Percentiles rank a stretch among this genome's conserved stretches.
Evolutionary conservation across 2,888 invertebrate species (phyloP).

Genomic region (Eulithis prunata): DNA sequence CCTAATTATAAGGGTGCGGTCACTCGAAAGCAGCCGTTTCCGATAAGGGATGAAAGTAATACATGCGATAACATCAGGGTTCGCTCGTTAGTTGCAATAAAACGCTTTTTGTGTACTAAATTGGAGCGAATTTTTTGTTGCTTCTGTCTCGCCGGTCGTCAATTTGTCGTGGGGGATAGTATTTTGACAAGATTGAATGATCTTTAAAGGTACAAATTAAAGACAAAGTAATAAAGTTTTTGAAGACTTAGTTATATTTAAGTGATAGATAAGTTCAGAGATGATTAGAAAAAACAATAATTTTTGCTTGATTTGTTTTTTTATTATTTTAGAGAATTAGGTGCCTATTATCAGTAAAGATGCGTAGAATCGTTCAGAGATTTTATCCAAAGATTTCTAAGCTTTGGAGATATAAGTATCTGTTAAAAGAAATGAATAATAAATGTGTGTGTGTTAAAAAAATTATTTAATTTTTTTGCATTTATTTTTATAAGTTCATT

Average conservation of each 20-base stretch:
- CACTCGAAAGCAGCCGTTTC: slow-evolving; percentile 62
- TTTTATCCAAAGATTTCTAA: no score
- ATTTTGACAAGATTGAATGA: slow-evolving; percentile 49
- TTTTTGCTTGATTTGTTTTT: no score
- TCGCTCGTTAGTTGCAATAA: slow-evolving; percentile 78
- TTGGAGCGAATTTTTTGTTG: slow-evolving; percentile 79
- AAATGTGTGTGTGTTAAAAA: no score
- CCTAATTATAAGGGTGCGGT: slow-evolving; percentile 74
- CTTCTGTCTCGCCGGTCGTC: slow-evolving; percentile 68
- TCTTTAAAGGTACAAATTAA: slow-evolving; percentile 29
- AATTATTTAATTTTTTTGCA: no score
- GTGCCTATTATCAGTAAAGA: no score
- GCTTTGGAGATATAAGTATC: no score
- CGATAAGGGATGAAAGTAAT: slow-evolving; percentile 81
- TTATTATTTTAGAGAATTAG: no score
- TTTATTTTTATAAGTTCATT: no score
- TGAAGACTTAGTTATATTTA: neutral
- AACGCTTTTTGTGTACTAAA: slow-evolving; percentile 70
- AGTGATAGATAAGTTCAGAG: neutral
- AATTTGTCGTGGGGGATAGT: slow-evolving; percentile 68
- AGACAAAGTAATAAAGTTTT: neutral
- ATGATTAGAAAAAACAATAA: no score
- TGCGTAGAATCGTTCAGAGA: no score
- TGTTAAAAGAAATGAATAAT: no score
- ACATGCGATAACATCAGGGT: slow-evolving; percentile 75